These are phyloP conservation scores for Oryzias woworae DNA, from an alignment of 2,113 vertebrate species.

Conservation along the genomic window DNA sequence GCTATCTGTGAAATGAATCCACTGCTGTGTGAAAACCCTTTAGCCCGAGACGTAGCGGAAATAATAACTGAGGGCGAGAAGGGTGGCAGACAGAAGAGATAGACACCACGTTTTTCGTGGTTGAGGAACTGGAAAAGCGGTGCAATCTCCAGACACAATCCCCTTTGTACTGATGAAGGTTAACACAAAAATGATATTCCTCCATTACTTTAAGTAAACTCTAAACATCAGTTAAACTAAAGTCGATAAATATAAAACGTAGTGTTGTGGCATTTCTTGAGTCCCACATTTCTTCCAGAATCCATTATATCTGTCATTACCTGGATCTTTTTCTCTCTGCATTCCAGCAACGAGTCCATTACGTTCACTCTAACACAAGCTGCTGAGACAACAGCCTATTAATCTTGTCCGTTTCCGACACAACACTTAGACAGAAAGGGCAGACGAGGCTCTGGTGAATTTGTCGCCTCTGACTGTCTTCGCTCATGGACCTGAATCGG, in stretches of 20 bases:
- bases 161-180: conserved; percentile 3
- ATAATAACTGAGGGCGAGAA: conserved; percentile 43
- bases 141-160: conserved; percentile 3
- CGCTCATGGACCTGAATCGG: conserved; percentile 26
- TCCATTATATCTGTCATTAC: conserved; percentile 7
- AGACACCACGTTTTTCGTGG: conserved; percentile 15
- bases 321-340: conserved; percentile 8
- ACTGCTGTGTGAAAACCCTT: conserved; percentile 36
- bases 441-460: conserved; percentile 28
- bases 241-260: too few relatives aligned
- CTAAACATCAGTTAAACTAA: not conserved
- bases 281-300: not conserved
- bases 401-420: conserved; percentile 39
- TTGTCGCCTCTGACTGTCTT: conserved; percentile 41
- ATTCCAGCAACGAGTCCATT: conserved; percentile 18
- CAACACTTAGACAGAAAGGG: conserved; percentile 33
- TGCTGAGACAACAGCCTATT: conserved; percentile 41
- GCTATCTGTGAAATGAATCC: conserved; percentile 38
- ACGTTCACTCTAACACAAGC: conserved; percentile 9
- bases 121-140: conserved; percentile 2
- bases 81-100: not conserved
- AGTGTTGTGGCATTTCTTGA: not conserved
- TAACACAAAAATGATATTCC: not conserved
- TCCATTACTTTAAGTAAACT: not conserved
- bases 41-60: conserved; percentile 21